Percentiles rank a stretch among this genome's conserved stretches.
phyloP scores from a whole-genome alignment of 2,888 invertebrate genomes.

The Lucinisca nassula region DNA sequence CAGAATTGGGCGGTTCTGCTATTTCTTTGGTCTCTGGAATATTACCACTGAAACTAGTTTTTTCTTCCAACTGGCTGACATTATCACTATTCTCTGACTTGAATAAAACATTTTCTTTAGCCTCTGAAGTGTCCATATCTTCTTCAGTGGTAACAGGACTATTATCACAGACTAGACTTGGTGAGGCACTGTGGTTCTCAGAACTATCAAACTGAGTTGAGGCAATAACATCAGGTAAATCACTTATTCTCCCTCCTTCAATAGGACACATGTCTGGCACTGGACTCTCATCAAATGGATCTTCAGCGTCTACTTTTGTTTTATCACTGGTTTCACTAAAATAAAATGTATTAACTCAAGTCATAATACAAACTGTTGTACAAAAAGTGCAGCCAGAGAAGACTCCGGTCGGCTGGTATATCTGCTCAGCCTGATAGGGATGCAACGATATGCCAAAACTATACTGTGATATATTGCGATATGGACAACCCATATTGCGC shows the following conservation, averaged over 20 bases:
- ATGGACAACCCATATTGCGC: no score
- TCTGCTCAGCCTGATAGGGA: no score
- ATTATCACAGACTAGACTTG: slow-evolving; percentile 6
- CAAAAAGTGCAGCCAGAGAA: no score
- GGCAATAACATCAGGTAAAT: background rate
- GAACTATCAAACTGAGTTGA: background rate
- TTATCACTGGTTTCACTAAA: no score
- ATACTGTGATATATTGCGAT: no score
- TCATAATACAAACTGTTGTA: no score
- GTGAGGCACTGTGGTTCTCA: background rate
- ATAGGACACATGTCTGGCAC: background rate
- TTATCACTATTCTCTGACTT: background rate
- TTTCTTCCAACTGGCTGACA: background rate
- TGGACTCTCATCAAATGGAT: background rate
- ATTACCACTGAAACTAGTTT: background rate
- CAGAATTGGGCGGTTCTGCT: background rate
- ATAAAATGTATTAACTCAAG: no score
- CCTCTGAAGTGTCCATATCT: background rate
- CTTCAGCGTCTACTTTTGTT: background rate
- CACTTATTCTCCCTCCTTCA: background rate
- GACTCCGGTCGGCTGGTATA: no score
- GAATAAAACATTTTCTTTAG: background rate
- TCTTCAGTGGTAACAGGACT: background rate
- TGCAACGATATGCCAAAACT: no score
- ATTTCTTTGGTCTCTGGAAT: background rate